These are phyloP conservation scores for Galago senegalensis DNA, from an alignment of 2,797 vertebrate genomes.

Conservation along the genomic window DNA sequence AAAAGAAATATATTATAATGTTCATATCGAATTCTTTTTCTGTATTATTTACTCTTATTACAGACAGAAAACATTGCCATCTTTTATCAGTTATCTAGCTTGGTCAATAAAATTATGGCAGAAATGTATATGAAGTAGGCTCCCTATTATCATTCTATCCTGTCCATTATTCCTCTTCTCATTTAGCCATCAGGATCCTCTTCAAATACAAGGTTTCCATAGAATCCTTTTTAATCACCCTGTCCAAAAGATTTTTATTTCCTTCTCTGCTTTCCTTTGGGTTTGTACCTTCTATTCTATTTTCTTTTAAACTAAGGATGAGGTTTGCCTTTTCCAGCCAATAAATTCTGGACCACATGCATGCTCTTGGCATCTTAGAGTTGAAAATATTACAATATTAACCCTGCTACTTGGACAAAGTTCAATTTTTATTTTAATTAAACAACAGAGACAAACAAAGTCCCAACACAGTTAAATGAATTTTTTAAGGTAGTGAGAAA, in stretches of 20 bases:
- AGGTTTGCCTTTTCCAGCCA: background rate
- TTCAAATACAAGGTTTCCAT: background rate
- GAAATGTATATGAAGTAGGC: background rate
- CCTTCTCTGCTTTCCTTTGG: background rate
- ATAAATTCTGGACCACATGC: background rate
- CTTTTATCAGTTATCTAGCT: background rate
- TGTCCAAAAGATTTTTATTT: background rate
- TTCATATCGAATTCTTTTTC: background rate
- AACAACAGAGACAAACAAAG: conserved; percentile 37
- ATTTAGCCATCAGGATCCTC: background rate
- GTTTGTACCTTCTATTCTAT: background rate
- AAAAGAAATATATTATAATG: background rate
- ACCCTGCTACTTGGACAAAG: conserved; percentile 55
- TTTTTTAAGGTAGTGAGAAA: conserved; percentile 23
- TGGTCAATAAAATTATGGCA: background rate
- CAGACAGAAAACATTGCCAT: background rate
- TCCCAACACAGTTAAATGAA: background rate
- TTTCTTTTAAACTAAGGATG: background rate
- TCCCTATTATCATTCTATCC: background rate
- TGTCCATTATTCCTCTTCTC: background rate
- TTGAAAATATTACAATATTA: conserved; percentile 65
- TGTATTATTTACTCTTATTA: background rate
- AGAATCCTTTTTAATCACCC: background rate
- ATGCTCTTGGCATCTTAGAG: background rate
- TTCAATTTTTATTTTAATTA: conserved; percentile 58